Base-by-base conservation (phyloP, 2,113 vertebrate species). In the Aramus guarauna region DNA sequence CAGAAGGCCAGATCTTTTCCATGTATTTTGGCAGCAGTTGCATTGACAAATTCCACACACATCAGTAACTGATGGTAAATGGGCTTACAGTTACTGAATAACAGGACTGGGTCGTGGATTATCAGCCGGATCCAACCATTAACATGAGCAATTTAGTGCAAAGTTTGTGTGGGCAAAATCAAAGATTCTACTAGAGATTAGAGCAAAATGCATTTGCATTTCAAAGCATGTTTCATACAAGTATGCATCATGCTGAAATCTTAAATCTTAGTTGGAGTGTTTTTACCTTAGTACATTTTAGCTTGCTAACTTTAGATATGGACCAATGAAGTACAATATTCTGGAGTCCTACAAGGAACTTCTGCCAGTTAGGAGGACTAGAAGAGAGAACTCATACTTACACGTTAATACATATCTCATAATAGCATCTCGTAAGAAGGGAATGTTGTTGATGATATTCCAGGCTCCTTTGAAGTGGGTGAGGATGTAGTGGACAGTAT, bases 361-460 rank as follows among this genome's bases (percentile, higher is more conserved):
- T 41, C 67, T 43, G 24, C 18, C 53, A 62, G 12, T 32, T 47
- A 43, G 39, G 29, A n/a, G 6, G 8, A 29, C 16, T 47, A 59
- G n/a, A 67, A 73, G 20, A 34, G 12, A 43, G 26, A 82, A 55
- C 9, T 55, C 29, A 48, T 88, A 98, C 99, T 99, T 97, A 99
- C 99, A 99, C 5, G 97, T 99, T 84, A 99, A 95, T 34, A 99
- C 99, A 1, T 99, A 99, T 97, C 97, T 98, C 99, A 99, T 99
- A 93, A 99, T 99, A 69, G 59, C 20, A 64, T 99, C 98, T 20
- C 98, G 95, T 62, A 99, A 90, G 95, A 99, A 99, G 14, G 99
- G 98, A 83, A 99, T 97, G 63, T 97, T 99, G 97, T 99, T 99
- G 84, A 99, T n/a, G n/a, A 99, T 98, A 95, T 98, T 98, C 99